Base-by-base conservation (phyloP, 2,888 invertebrate genomes). In the Drosophila rubida region DNA sequence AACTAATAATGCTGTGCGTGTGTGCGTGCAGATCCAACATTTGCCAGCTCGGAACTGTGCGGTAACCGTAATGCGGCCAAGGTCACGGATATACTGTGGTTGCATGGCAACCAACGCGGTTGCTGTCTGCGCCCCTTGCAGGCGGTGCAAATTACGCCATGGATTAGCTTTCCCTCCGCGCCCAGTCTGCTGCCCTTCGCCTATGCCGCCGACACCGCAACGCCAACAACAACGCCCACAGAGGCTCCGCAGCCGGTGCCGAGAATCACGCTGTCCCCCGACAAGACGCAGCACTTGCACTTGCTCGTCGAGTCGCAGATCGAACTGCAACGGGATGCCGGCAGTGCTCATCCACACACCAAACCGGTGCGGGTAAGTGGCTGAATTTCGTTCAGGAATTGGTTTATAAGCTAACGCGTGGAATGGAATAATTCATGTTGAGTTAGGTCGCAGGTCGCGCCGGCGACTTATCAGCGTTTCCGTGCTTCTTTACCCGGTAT, bases 101-200 rank as follows among this genome's bases (percentile, higher is more conserved):
- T 92, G 58, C 87, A 87, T 69, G 90, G 88, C 14, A 82, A 89
- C 46, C 90, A 91, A 30, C 88, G 92, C 2, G 92, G 92, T 35
- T 92, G 91, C 63, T 90, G 91, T 35, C 69, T 92, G 39, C 84
- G 88, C 39, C 92, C 92, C 1, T 41, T 92, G 89, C 93, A 93
- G 90, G 92, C 87, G 53, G 61, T 93, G 5, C 91, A 92, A 76
- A 88, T 93, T 35, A 91, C 89, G 4, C 93, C 93, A 32, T 94
- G 93, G 93, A 90, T 93, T 14, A 88, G 91, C 14, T 93, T 93
- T 73, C 93, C 93, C 1, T 2, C 66, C 6, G 74, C 82, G 89
- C 90, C 90, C 6, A 91, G 91, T 65, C 88, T 92, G 67, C 91
- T 91, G 48, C 91, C 92, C n/a, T 91, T 92, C 63, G 89, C 89